Conservation (phyloP, 2,888 invertebrate species). For the Balanococcus diminutus region DNA sequence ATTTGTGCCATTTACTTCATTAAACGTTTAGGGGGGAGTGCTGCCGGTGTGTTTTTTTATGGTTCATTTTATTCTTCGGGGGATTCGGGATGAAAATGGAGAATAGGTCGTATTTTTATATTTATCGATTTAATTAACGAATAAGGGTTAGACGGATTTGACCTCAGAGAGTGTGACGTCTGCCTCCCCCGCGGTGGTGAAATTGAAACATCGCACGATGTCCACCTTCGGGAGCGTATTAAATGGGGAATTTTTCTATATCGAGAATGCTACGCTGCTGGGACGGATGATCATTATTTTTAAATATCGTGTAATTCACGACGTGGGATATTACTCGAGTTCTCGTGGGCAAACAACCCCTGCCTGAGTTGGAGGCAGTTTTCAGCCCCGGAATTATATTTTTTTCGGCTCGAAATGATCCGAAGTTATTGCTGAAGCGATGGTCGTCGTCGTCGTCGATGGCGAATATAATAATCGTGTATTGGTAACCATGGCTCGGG, state of each 20-base stretch:
- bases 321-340: too few relatives aligned
- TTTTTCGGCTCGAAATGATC: too few relatives aligned
- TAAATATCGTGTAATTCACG: too few relatives aligned
- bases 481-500: too few relatives aligned
- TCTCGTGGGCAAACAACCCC: too few relatives aligned
- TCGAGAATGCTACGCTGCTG: neutral
- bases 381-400: too few relatives aligned
- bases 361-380: too few relatives aligned
- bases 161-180: neutral
- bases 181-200: neutral
- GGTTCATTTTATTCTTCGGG: neutral
- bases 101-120: neutral
- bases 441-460: too few relatives aligned
- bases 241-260: neutral
- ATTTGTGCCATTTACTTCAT: too few relatives aligned
- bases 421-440: too few relatives aligned
- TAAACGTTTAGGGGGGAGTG: too few relatives aligned
- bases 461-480: too few relatives aligned
- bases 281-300: neutral
- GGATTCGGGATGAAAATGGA: neutral
- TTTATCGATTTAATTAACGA: conserved; percentile 11
- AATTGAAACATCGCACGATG: neutral
- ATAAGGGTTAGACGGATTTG: neutral
- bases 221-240: neutral
- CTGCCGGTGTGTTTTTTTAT: neutral